Evolutionary conservation across 2,113 vertebrate genomes (phyloP).

Genomic region (Phyllostomus discolor): DNA sequence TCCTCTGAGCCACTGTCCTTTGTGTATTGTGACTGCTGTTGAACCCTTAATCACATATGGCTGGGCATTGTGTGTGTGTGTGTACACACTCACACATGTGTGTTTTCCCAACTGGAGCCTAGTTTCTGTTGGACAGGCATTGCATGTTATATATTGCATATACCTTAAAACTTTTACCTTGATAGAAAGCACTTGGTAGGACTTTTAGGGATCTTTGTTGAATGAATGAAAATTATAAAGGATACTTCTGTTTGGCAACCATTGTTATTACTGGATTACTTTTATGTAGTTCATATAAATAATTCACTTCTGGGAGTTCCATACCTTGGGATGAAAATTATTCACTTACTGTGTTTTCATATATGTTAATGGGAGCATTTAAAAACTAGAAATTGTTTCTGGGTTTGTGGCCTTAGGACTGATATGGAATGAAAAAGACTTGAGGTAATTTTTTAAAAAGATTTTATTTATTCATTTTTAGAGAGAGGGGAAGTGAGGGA

Average conservation of each 20-base stretch:
- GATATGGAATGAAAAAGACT: conserved; percentile 37
- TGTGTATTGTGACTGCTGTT: neutral
- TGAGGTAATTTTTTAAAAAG: conserved; percentile 40
- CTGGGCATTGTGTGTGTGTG: neutral
- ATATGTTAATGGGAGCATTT: conserved; percentile 71
- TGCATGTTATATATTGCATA: neutral
- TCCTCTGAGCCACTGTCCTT: neutral
- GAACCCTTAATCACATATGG: neutral
- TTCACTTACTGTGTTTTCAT: conserved; percentile 71
- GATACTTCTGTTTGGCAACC: conserved; percentile 56
- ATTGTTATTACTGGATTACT: conserved; percentile 49
- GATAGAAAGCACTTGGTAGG: neutral
- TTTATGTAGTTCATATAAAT: conserved; percentile 68
- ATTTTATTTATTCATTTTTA: too few relatives aligned
- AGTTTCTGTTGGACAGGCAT: neutral
- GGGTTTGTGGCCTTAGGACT: conserved; percentile 61
- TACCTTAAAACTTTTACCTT: neutral
- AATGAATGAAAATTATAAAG: conserved; percentile 57
- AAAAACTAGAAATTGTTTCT: conserved; percentile 67
- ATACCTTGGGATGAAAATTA: conserved; percentile 72
- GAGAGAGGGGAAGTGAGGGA: too few relatives aligned
- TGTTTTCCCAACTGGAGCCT: neutral
- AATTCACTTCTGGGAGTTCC: conserved; percentile 70
- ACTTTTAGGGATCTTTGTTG: conserved; percentile 37
- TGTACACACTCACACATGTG: neutral